Evolutionary conservation across 2,113 vertebrate genomes (phyloP).

Genomic region (Pituophis catenifer): DNA sequence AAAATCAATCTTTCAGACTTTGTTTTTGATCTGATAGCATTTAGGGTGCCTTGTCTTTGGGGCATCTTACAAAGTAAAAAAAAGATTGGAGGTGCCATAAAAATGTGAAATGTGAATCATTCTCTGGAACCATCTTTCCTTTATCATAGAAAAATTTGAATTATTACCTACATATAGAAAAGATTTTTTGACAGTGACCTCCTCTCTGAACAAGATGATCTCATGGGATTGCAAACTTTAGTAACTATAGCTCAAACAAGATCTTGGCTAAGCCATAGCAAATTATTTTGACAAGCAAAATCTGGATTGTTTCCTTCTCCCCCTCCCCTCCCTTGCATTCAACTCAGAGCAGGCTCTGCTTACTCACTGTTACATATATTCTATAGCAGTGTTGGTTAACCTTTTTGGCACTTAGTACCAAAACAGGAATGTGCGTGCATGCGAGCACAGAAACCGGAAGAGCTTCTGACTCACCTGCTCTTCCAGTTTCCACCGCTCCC

Average conservation of each 20-base stretch:
- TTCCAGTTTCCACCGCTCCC: too few relatives aligned
- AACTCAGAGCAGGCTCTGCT: background rate
- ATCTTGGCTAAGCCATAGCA: background rate
- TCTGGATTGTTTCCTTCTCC: background rate
- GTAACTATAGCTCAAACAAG: background rate
- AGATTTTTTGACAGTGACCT: background rate
- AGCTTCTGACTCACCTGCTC: too few relatives aligned
- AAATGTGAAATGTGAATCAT: background rate
- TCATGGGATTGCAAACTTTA: background rate
- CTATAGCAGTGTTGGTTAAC: background rate
- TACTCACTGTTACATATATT: background rate
- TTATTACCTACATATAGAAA: slow-evolving; percentile 7
- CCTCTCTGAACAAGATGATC: background rate
- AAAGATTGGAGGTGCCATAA: background rate
- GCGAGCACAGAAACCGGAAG: too few relatives aligned
- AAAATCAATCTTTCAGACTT: slow-evolving; percentile 39
- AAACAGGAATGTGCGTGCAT: too few relatives aligned
- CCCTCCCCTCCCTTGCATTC: background rate
- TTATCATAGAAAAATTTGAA: background rate
- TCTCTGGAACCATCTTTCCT: background rate
- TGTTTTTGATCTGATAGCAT: slow-evolving; percentile 5
- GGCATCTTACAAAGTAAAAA: background rate
- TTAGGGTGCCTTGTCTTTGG: background rate
- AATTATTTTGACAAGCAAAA: background rate
- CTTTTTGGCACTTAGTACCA: too few relatives aligned